Evolutionary conservation across 2,797 vertebrate genomes (phyloP).

Genomic region (Typhlichthys eigenmanni): DNA sequence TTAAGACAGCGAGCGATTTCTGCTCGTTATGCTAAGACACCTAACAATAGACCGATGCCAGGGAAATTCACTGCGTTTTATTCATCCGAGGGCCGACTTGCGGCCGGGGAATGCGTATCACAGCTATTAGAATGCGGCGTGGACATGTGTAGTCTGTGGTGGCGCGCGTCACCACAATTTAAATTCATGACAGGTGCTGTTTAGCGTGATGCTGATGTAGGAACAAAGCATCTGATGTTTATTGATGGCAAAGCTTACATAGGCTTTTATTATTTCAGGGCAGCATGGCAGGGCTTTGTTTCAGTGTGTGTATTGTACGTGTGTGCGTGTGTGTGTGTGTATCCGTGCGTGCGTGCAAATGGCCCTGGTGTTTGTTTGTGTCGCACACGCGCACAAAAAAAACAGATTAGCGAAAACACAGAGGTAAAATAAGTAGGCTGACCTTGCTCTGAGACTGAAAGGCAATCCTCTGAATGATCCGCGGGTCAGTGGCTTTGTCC

Average conservation of each 20-base stretch:
- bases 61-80: constrained; percentile 17
- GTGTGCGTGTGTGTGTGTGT: not conserved
- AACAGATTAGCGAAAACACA: constrained; percentile 82
- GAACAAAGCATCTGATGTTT: constrained; percentile 72
- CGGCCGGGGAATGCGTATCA: constrained; percentile 20
- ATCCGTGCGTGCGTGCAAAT: constrained; percentile 34
- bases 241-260: constrained; percentile 73
- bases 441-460: constrained; percentile 83
- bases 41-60: constrained; percentile 61
- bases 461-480: constrained; percentile 83
- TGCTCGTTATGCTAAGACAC: constrained; percentile 49
- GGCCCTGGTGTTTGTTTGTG: constrained; percentile 70
- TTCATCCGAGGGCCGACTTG: constrained; percentile 41
- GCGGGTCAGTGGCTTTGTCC: constrained; percentile 83
- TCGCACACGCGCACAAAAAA: constrained; percentile 61
- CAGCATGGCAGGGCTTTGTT: constrained; percentile 64
- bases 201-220: constrained; percentile 61
- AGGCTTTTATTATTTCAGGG: constrained; percentile 69
- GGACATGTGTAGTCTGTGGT: constrained; percentile 54
- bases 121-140: constrained; percentile 56
- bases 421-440: constrained; percentile 83
- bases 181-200: constrained; percentile 68
- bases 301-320: constrained; percentile 12
- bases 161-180: constrained; percentile 46
- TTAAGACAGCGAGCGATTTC: constrained; percentile 34